Percentiles rank a stretch among this genome's conserved stretches.
These are phyloP conservation scores for Epinephelus coioides DNA, from an alignment of 2,797 vertebrate genomes.

Conservation along the genomic window DNA sequence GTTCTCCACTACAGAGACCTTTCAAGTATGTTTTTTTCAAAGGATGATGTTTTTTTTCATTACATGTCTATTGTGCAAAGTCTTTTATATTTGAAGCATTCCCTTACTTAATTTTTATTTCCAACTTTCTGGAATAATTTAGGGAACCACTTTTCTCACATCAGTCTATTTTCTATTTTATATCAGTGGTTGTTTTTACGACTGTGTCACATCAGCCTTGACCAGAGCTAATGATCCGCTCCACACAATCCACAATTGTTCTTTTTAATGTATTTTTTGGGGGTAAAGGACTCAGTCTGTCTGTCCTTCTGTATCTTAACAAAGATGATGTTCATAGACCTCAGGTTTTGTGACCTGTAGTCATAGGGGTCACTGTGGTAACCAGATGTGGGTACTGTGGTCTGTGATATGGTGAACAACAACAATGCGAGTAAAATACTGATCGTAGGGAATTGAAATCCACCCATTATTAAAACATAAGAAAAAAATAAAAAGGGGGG, in stretches of 20 bases:
- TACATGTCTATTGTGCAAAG: background rate
- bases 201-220: background rate
- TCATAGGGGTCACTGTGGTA: conserved; percentile 38
- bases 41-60: background rate
- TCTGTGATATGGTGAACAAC: conserved; percentile 75
- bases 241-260: conserved; percentile 13
- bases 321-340: conserved; percentile 22
- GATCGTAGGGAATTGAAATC: conserved; percentile 73
- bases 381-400: conserved; percentile 64
- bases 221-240: conserved; percentile 20
- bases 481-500: conserved; percentile 62
- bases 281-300: background rate
- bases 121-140: conserved; percentile 22
- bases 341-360: conserved; percentile 36
- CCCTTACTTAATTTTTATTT: background rate
- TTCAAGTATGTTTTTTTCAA: conserved; percentile 24
- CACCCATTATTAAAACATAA: conserved; percentile 77
- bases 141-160: background rate
- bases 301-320: conserved; percentile 14
- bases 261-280: conserved; percentile 12
- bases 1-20: conserved; percentile 1
- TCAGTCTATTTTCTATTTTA: background rate
- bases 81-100: background rate
- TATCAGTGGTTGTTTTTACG: background rate
- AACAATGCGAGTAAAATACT: conserved; percentile 76